Conservation (phyloP, 1,140 invertebrate species). For the Leptinotarsa texana region DNA sequence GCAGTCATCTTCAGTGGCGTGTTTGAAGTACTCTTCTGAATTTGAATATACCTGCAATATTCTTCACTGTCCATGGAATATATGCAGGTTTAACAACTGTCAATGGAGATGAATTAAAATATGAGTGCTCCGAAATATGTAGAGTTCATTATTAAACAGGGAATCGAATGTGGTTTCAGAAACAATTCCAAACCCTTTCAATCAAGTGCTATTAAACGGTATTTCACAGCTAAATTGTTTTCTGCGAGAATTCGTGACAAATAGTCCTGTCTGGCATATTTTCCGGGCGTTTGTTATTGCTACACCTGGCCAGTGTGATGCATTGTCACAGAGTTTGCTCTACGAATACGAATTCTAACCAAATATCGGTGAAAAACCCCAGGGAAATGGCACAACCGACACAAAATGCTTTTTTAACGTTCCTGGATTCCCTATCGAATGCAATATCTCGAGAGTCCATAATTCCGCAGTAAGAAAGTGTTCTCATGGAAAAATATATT, state of each 20-base stretch:
- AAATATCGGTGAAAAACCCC: constrained; percentile 11
- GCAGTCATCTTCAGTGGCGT: too few species aligned
- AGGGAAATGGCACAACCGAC: not conserved
- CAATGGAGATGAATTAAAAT: too few species aligned
- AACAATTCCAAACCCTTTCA: not conserved
- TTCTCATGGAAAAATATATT: not conserved
- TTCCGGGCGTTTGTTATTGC: not conserved
- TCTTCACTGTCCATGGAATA: too few species aligned
- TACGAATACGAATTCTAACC: constrained; percentile 13
- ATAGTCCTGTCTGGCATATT: constrained; percentile 11
- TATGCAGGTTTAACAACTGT: too few species aligned
- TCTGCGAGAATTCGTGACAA: constrained; percentile 5
- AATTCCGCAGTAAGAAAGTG: constrained; percentile 11
- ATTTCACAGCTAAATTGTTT: not conserved
- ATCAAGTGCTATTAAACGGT: constrained; percentile 2
- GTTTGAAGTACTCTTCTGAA: too few species aligned
- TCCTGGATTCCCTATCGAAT: constrained; percentile 11
- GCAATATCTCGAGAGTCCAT: constrained; percentile 14
- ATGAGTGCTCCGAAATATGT: too few species aligned
- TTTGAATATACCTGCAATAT: too few species aligned
- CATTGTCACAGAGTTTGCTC: constrained; percentile 2
- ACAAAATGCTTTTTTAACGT: constrained; percentile 19
- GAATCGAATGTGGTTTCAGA: too few species aligned
- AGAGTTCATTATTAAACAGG: too few species aligned
- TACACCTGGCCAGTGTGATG: constrained; percentile 15